These are phyloP conservation scores for Ptilonorhynchus violaceus DNA, from an alignment of 2,113 vertebrate genomes.

Conservation along the genomic window DNA sequence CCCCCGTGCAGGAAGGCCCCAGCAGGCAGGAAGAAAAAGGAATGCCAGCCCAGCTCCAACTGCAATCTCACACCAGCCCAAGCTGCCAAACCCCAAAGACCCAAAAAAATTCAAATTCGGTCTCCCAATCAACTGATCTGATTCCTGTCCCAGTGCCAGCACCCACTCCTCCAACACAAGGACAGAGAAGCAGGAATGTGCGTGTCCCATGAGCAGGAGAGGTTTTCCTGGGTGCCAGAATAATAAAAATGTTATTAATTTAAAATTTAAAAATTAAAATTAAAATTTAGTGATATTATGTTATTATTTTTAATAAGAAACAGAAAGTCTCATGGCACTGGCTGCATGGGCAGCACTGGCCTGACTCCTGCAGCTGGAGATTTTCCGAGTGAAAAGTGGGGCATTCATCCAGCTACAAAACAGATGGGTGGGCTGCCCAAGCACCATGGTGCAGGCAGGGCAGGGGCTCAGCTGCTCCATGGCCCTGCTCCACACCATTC, in stretches of 20 bases:
- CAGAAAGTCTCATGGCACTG: background rate
- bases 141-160: background rate
- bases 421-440: background rate
- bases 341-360: background rate
- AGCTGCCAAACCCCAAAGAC: background rate
- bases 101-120: background rate
- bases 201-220: accelerated
- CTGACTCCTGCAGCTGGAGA: background rate
- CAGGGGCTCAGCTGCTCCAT: background rate
- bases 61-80: background rate
- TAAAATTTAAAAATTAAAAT: too few species aligned
- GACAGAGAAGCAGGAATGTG: background rate
- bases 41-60: background rate
- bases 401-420: background rate
- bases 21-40: background rate
- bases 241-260: too few species aligned
- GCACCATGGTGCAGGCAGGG: background rate
- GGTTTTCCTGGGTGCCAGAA: background rate
- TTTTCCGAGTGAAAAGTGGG: background rate
- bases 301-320: background rate
- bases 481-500: background rate
- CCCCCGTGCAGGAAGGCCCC: accelerated
- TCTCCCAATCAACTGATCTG: background rate
- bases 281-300: too few species aligned
- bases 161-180: accelerated